Base-by-base conservation (phyloP, 2,888 invertebrate genomes). In the Plagiodera versicolora region DNA sequence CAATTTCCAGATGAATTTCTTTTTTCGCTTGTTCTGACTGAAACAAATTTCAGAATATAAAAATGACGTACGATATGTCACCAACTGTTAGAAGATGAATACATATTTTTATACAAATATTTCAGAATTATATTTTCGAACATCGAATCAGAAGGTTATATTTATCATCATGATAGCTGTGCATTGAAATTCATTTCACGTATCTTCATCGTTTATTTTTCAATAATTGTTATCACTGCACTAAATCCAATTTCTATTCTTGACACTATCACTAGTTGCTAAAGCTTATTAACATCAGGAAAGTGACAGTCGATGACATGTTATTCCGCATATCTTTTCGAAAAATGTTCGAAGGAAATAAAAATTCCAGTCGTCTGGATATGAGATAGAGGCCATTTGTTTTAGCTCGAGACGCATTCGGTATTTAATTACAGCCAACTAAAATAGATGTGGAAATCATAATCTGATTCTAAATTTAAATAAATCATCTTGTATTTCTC, bases 401-500 rank as follows among this genome's bases (percentile, higher is more conserved):
- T 72, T 69, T 60, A 61, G 19, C 18, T 24, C 64, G 65, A 68
- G 59, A 52, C 67, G 67, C 70, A 72, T 72, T 65, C 24, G 11
- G 68, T 68, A 60, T 74, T 73, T 74, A 74, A 74, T 74, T 74
- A 74, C 72, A 60, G 60, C 56, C 39, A 50, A 63, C 70, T 51
- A 67, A 74, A 74, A 74, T 74, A 73, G 74, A 74, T 61, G 64
- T 66, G 63, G 67, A 71, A 72, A 72, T 72, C 72, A 72, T 73
- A 72, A 72, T 74, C 71, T 67, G 68, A 68, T 69, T 70, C 73
- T 72, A 71, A 72, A 74, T 71, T 74, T 74, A 74, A 74, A 74
- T 58, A 56, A 62, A 62, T 62, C 62, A 72, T 72, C 73, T 73
- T 72, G 56, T 70, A 67, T 65, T 24, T 24, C 67, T 67, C 64